Evolutionary conservation across 2,888 invertebrate species (phyloP).

Genomic region (Crossocerus cetratus): DNA sequence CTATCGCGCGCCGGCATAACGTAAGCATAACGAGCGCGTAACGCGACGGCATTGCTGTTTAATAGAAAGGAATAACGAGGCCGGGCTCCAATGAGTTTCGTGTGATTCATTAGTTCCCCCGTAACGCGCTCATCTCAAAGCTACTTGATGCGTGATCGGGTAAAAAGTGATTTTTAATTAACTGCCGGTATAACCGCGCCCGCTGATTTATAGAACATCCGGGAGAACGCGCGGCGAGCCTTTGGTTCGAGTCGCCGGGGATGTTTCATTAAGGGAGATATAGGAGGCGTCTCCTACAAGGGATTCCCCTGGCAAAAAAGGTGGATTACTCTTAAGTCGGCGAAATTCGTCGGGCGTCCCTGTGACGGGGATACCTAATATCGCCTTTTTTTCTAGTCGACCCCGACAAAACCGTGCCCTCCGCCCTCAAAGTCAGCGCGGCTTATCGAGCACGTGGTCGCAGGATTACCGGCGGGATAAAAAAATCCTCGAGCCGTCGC

Average conservation of each 20-base stretch:
- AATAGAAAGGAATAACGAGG: slow-evolving; percentile 8
- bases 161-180: slow-evolving; percentile 2
- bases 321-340: slow-evolving; percentile 51
- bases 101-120: not conserved
- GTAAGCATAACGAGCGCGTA: slow-evolving; percentile 41
- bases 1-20: slow-evolving; percentile 31
- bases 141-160: not conserved
- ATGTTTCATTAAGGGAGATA: slow-evolving; percentile 20
- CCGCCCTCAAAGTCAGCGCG: slow-evolving; percentile 41
- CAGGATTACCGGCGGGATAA: slow-evolving; percentile 37
- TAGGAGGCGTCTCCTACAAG: not conserved
- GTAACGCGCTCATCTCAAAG: not conserved
- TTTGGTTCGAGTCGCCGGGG: not conserved
- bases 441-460: slow-evolving; percentile 49
- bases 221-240: not conserved
- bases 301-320: slow-evolving; percentile 19
- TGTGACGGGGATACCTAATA: slow-evolving; percentile 43
- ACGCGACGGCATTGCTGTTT: slow-evolving; percentile 15
- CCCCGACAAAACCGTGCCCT: slow-evolving; percentile 7
- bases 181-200: not conserved
- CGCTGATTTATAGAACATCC: not conserved
- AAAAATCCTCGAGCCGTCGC: slow-evolving; percentile 6
- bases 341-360: slow-evolving; percentile 37
- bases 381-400: slow-evolving; percentile 32
- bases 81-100: not conserved